These are phyloP conservation scores for Caloenas nicobarica DNA, from an alignment of 2,113 vertebrate genomes.

Conservation along the genomic window DNA sequence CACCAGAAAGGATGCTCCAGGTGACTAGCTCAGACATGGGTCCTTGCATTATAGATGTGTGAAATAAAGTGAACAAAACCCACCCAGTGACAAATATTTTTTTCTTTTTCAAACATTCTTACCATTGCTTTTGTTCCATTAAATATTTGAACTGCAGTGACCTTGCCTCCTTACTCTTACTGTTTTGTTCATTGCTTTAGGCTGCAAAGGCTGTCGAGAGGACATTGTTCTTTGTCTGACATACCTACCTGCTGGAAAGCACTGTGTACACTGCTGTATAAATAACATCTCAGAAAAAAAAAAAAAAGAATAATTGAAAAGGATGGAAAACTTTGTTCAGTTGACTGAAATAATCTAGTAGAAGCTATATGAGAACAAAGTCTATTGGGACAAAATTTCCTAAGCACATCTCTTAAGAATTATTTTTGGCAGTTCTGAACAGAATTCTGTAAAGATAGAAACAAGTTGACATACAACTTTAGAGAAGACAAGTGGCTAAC, in stretches of 20 bases:
- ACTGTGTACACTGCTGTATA: slow-evolving; percentile 59
- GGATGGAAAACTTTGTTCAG: slow-evolving; percentile 45
- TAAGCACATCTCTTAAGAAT: slow-evolving; percentile 39
- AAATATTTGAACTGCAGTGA: slow-evolving; percentile 27
- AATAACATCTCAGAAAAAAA: slow-evolving; percentile 53
- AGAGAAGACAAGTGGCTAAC: background rate
- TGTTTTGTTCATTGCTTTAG: slow-evolving; percentile 33
- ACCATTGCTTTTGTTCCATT: background rate
- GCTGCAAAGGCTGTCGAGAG: slow-evolving; percentile 21
- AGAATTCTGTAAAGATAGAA: background rate
- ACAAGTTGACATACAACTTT: background rate
- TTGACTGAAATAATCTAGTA: slow-evolving; percentile 59
- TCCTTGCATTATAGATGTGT: slow-evolving; percentile 1
- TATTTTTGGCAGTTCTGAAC: slow-evolving; percentile 9
- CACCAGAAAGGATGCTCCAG: background rate
- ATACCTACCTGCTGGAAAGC: slow-evolving; percentile 42
- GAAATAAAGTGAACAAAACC: background rate
- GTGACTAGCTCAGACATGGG: background rate
- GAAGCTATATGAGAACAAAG: slow-evolving; percentile 42
- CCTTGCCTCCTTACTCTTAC: slow-evolving; percentile 2
- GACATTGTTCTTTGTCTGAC: slow-evolving; percentile 39
- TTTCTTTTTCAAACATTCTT: background rate
- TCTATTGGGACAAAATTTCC: slow-evolving; percentile 16
- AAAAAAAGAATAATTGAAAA: slow-evolving; percentile 68
- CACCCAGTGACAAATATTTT: background rate